Percentiles rank a stretch among this genome's conserved stretches.
phyloP scores from a whole-genome alignment of 64 coral and sea anemone species.

The Anthopleura sola region DNA sequence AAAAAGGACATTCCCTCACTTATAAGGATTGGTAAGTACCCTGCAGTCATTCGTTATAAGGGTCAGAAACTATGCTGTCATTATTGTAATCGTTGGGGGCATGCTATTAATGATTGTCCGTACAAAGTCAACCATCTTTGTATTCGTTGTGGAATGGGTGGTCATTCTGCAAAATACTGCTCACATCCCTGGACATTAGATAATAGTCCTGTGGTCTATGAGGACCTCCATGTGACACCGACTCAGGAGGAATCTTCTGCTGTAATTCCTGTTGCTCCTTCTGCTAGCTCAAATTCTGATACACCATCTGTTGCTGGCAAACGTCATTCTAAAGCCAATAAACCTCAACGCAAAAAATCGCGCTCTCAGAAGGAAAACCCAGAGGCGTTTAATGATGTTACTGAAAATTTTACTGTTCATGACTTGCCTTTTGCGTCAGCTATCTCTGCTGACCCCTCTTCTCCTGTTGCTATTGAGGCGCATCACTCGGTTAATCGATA shows the following conservation, averaged over 20 bases:
- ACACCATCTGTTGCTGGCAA: too few relatives aligned
- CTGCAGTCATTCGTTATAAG: neutral
- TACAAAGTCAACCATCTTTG: neutral
- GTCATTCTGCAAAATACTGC: neutral
- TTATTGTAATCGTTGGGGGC: neutral
- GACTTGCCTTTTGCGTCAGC: neutral
- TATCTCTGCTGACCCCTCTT: too few relatives aligned
- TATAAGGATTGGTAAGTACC: neutral
- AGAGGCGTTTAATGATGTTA: neutral
- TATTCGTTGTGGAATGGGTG: neutral
- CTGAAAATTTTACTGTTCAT: neutral
- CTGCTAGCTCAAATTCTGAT: too few relatives aligned
- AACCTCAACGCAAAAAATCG: too few relatives aligned
- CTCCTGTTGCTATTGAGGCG: too few relatives aligned
- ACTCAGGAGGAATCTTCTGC: too few relatives aligned
- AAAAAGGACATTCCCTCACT: neutral
- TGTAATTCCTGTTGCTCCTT: too few relatives aligned
- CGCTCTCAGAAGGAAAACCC: neutral
- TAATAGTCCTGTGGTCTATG: too few relatives aligned
- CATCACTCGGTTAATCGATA: too few relatives aligned
- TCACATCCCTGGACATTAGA: too few relatives aligned
- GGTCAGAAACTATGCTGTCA: neutral
- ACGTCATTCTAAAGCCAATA: too few relatives aligned
- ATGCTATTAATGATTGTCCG: neutral
- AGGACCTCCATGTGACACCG: too few relatives aligned